Evolutionary conservation across 2,113 vertebrate species (phyloP).

Genomic region (Oreotrochilus melanogaster): DNA sequence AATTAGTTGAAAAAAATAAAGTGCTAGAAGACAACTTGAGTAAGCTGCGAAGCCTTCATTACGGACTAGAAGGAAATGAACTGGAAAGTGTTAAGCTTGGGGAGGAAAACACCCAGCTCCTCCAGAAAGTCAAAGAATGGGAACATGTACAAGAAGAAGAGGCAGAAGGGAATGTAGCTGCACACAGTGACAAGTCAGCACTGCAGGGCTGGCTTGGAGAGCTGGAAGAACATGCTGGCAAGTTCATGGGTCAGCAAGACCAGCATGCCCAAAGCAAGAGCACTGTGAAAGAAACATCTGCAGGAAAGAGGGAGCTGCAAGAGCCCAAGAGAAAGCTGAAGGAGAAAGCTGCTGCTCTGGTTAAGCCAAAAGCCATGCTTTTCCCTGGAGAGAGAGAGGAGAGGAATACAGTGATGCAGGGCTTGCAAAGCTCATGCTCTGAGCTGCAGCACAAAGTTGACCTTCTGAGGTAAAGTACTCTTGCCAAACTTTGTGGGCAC

Average conservation of each 20-base stretch:
- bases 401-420: conserved; percentile 68
- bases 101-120: conserved; percentile 58
- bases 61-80: conserved; percentile 56
- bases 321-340: conserved; percentile 47
- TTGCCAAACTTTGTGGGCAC: not conserved
- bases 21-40: conserved; percentile 49
- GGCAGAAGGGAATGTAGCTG: fast-evolving
- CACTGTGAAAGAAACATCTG: not conserved
- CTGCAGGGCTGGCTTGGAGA: not conserved
- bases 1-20: conserved; percentile 60
- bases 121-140: conserved; percentile 39
- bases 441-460: conserved; percentile 82
- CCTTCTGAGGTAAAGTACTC: conserved; percentile 87
- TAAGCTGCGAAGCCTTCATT: conserved; percentile 17
- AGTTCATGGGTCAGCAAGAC: not conserved
- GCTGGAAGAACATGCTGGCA: conserved; percentile 10
- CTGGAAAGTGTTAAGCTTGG: conserved; percentile 54
- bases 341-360: conserved; percentile 32
- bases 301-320: conserved; percentile 25
- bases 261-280: not conserved
- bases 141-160: conserved; percentile 40
- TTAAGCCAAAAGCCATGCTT: conserved; percentile 36
- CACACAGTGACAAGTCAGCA: not conserved
- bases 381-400: conserved; percentile 66
- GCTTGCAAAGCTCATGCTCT: conserved; percentile 80